Base-by-base conservation (phyloP, 1,140 invertebrate species). In the Zaprionus kolodkinae region DNA sequence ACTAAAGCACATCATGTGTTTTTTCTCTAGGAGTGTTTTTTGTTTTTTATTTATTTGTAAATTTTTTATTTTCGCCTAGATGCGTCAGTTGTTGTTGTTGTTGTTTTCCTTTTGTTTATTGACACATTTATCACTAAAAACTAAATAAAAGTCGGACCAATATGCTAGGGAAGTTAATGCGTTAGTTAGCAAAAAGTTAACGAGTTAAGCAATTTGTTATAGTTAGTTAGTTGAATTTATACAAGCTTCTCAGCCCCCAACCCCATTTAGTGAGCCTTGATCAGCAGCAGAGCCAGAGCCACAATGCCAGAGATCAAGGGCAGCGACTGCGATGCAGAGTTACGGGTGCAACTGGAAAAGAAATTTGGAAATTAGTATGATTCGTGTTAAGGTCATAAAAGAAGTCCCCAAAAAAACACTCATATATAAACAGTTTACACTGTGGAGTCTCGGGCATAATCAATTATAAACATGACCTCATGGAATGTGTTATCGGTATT, bases 91-190 rank as follows among this genome's bases (percentile, higher is more conserved):
- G n/a, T 66, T 21, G 21, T 21, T 60, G 10, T 60, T 38, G 72
- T 79, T 43, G n/a, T 6, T 45, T 12, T 36, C 54, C 21, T 25
- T 70, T 60, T 40, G 67, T 65, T 72, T 67, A 72, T 77, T 78
- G 82, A 78, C 77, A 80, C 62, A 56, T 17, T 76, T 62, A 80
- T 69, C 54, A 64, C 85, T 87, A 87, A 75, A 88, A 88, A 87
- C 84, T 87, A 87, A 87, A 87, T 87, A 88, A 88, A 88, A 82
- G 65, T 76, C 76, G 65, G 64, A 76, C 68, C 62, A 76, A 73
- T 73, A 71, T 55, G 63, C 79, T 59, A 65, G 63, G 55, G 45
- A 63, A 67, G 21, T 35, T 61, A n/a, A n/a, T 36, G n/a, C 45
- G 55, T 62, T 62, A 48, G 57, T 38, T 62, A 48, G 40, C 50